phyloP scores from a whole-genome alignment of 2,113 vertebrate species.

The Gallinago paraguaiae region DNA sequence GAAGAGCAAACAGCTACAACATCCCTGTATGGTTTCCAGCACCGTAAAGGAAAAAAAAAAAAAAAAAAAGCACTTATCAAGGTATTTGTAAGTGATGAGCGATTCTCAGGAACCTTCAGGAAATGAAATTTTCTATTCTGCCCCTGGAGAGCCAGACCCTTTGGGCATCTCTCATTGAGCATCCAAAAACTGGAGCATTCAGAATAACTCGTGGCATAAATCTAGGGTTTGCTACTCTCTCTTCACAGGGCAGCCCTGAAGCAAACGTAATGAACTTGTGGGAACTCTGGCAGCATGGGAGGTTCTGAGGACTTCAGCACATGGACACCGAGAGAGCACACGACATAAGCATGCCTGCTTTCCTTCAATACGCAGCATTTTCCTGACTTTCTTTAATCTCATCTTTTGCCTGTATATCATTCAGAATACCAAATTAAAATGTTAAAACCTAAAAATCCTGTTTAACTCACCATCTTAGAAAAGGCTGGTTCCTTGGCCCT shows the following conservation, averaged over 20 bases:
- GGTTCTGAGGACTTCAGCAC: not conserved
- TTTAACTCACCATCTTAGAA: not conserved
- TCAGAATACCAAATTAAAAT: not conserved
- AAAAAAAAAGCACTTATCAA: not conserved
- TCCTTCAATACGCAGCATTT: not conserved
- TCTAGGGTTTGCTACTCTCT: not conserved
- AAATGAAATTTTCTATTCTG: not conserved
- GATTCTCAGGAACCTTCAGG: not conserved
- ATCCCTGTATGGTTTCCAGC: not conserved
- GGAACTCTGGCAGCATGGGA: not conserved
- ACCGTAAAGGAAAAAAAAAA: not conserved
- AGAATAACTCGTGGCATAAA: not conserved
- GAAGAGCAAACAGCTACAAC: not conserved
- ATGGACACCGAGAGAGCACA: not conserved
- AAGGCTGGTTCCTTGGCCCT: not conserved
- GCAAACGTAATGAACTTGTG: not conserved
- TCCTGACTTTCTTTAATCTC: not conserved
- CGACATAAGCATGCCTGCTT: not conserved
- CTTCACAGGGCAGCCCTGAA: not conserved
- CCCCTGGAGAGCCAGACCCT: not conserved
- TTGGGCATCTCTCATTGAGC: not conserved
- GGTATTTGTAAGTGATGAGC: not conserved
- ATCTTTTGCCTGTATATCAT: not conserved
- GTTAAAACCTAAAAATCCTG: not conserved
- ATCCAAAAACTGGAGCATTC: not conserved